Evolutionary conservation across 2,888 invertebrate species (phyloP).

Genomic region (Polydrusus cervinus): DNA sequence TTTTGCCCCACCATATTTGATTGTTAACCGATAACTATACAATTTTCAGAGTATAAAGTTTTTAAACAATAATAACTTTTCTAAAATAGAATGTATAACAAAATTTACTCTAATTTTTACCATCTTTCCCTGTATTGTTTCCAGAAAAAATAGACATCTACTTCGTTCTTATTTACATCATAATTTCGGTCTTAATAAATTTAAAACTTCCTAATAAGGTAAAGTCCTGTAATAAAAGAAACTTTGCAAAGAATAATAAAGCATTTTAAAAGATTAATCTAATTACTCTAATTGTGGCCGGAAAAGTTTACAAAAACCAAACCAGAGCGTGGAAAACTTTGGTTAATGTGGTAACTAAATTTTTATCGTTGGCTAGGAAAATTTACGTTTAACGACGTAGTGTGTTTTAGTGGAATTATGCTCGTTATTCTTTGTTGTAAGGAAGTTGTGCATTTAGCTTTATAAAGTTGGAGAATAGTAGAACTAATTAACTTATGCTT

Average conservation of each 20-base stretch:
- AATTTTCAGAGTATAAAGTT: too few relatives aligned
- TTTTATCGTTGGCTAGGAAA: not conserved
- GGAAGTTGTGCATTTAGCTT: not conserved
- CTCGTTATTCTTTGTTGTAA: not conserved
- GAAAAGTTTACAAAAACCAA: slow-evolving; percentile 13
- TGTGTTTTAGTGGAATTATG: not conserved
- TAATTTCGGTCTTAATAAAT: slow-evolving; percentile 1
- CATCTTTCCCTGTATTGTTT: too few relatives aligned
- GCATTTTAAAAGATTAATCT: slow-evolving; percentile 32
- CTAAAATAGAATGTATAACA: too few relatives aligned
- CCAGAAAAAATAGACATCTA: too few relatives aligned
- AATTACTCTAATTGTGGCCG: slow-evolving; percentile 28
- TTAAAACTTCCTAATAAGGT: slow-evolving; percentile 24
- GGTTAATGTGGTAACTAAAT: slow-evolving; percentile 17
- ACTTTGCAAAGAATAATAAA: slow-evolving; percentile 37
- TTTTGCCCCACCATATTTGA: too few relatives aligned
- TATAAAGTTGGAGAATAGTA: not conserved
- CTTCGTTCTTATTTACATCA: too few relatives aligned
- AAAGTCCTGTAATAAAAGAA: slow-evolving; percentile 20
- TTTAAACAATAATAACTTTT: too few relatives aligned
- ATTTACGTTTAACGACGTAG: not conserved
- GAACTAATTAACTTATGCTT: too few relatives aligned
- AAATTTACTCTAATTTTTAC: too few relatives aligned
- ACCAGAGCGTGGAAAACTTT: slow-evolving; percentile 8
- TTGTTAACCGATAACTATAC: too few relatives aligned